Evolutionary conservation across 2,797 vertebrate genomes (phyloP).

Genomic region (Columba guinea): DNA sequence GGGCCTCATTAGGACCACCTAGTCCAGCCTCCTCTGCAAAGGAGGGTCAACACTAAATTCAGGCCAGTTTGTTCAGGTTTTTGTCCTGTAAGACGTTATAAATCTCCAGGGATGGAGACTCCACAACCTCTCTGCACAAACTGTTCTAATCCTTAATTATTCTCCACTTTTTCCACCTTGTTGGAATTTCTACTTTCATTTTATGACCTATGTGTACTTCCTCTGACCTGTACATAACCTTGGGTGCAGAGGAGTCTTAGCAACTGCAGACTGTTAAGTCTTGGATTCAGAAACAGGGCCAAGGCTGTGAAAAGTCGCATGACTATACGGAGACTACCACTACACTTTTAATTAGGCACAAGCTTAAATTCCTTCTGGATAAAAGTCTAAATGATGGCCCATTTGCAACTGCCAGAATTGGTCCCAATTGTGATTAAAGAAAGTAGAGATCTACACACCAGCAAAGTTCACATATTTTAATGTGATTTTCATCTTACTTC

Average conservation of each 20-base stretch:
- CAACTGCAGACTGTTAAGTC: not conserved
- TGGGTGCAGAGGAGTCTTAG: not conserved
- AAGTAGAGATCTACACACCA: not conserved
- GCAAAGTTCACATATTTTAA: not conserved
- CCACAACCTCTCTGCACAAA: not conserved
- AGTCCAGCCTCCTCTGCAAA: not conserved
- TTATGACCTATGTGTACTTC: rapidly evolving
- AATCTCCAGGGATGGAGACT: not conserved
- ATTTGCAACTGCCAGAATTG: not conserved
- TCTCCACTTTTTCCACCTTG: not conserved
- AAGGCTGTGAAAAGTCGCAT: not conserved
- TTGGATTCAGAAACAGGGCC: not conserved
- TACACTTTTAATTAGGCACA: not conserved
- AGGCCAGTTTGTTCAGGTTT: not conserved
- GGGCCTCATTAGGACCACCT: not conserved
- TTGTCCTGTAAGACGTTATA: not conserved
- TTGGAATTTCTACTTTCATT: not conserved
- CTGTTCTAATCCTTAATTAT: not conserved
- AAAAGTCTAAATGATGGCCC: not conserved
- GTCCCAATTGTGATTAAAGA: not conserved
- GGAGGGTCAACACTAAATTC: not conserved
- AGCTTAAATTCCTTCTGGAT: not conserved
- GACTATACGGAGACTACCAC: not conserved
- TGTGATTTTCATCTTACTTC: not conserved
- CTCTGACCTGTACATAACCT: not conserved